phyloP scores from a whole-genome alignment of 2,113 vertebrate genomes.

The Morone chrysops region DNA sequence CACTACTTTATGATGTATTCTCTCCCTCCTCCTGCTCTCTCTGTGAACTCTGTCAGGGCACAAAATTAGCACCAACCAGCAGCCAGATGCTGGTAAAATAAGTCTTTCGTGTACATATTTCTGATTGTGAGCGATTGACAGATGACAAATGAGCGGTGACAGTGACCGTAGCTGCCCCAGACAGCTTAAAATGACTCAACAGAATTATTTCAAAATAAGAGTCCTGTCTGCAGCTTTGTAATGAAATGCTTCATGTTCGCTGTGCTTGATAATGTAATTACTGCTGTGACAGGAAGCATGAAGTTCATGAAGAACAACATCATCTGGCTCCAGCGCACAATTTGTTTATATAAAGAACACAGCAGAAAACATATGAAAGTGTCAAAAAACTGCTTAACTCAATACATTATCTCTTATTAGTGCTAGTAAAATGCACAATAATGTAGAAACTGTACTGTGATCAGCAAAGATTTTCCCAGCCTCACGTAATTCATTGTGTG shows the following conservation, averaged over 20 bases:
- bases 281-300: slow-evolving; percentile 27
- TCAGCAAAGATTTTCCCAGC: not conserved
- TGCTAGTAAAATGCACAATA: not conserved
- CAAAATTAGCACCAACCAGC: too few species aligned
- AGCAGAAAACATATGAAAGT: not conserved
- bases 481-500: not conserved
- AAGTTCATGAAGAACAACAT: slow-evolving; percentile 11
- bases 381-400: not conserved
- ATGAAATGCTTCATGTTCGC: not conserved
- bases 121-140: too few species aligned
- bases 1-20: too few species aligned
- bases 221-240: not conserved
- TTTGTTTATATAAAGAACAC: not conserved
- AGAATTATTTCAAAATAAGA: slow-evolving; percentile 18
- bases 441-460: not conserved
- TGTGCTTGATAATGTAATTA: slow-evolving; percentile 24
- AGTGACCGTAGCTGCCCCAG: too few species aligned
- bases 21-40: too few species aligned
- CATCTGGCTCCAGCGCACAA: not conserved
- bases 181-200: not conserved
- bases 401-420: not conserved
- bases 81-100: too few species aligned
- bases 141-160: too few species aligned
- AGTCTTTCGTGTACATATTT: too few species aligned
- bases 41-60: too few species aligned